phyloP scores from a whole-genome alignment of 2,888 invertebrate genomes.

The Stramonita haemastoma region DNA sequence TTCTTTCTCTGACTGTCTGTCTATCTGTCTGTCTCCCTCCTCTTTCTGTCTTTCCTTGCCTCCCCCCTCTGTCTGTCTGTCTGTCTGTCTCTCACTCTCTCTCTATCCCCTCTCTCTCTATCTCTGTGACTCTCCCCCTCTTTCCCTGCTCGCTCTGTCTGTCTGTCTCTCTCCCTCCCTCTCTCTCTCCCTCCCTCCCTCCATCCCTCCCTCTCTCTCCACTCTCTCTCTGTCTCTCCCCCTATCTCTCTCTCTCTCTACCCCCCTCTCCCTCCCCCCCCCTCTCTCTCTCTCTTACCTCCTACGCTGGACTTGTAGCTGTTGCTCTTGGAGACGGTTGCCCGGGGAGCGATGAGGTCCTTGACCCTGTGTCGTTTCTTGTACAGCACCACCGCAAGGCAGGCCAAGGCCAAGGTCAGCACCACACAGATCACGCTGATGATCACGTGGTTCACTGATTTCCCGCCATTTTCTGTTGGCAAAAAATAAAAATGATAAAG shows the following conservation, averaged over 20 bases:
- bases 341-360: constrained; percentile 70
- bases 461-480: constrained; percentile 32
- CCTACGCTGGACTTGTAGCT: constrained; percentile 73
- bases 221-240: not conserved
- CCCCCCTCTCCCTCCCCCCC: not conserved
- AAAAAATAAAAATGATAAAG: no score
- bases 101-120: no score
- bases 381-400: constrained; percentile 61
- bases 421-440: constrained; percentile 59
- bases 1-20: no score
- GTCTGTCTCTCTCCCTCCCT: no score
- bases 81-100: no score
- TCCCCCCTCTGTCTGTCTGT: no score
- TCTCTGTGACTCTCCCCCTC: not conserved
- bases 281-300: constrained; percentile 51
- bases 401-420: constrained; percentile 2
- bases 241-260: not conserved
- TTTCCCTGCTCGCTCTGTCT: not conserved
- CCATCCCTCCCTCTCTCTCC: constrained; percentile 2
- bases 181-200: not conserved
- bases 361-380: constrained; percentile 70
- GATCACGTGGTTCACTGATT: constrained; percentile 60
- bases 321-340: constrained; percentile 73
- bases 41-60: no score
- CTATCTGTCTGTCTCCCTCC: no score